phyloP scores from a whole-genome alignment of 1,140 invertebrate genomes.

The Heterodera schachtii region DNA sequence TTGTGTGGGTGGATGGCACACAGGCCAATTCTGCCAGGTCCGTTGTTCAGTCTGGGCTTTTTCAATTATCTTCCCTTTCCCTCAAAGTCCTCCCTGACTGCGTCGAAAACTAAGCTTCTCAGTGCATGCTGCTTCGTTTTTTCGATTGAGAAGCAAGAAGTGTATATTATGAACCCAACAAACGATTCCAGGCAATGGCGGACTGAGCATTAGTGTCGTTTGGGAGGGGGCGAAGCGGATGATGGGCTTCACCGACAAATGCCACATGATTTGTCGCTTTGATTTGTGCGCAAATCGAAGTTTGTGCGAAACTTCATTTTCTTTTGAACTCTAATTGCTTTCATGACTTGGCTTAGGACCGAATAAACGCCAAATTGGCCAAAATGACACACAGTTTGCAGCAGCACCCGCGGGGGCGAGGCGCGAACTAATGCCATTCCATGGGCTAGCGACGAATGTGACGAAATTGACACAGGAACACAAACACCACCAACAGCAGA shows the following conservation, averaged over 20 bases:
- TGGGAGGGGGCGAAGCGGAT: conserved; percentile 59
- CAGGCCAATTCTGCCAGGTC: conserved; percentile 55
- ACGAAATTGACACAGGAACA: too few species aligned
- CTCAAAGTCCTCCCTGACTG: too few species aligned
- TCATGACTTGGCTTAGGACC: conserved; percentile 37
- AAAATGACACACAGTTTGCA: not conserved
- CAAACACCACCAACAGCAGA: too few species aligned
- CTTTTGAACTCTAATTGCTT: not conserved
- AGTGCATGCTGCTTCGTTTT: too few species aligned
- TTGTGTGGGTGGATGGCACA: conserved; percentile 54
- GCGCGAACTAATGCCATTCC: too few species aligned
- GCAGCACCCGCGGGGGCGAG: too few species aligned
- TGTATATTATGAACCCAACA: too few species aligned
- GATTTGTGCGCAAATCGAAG: conserved; percentile 51
- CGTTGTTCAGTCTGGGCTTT: not conserved
- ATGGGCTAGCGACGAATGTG: too few species aligned
- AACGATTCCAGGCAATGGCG: not conserved
- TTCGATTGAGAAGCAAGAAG: too few species aligned
- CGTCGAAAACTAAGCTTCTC: too few species aligned
- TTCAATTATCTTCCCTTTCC: too few species aligned
- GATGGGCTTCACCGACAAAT: conserved; percentile 46
- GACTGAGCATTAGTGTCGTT: conserved; percentile 24
- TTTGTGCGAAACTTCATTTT: not conserved
- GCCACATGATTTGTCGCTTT: conserved; percentile 57
- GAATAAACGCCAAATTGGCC: not conserved